phyloP scores from a whole-genome alignment of 2,888 invertebrate species.

The Phortica okadai region DNA sequence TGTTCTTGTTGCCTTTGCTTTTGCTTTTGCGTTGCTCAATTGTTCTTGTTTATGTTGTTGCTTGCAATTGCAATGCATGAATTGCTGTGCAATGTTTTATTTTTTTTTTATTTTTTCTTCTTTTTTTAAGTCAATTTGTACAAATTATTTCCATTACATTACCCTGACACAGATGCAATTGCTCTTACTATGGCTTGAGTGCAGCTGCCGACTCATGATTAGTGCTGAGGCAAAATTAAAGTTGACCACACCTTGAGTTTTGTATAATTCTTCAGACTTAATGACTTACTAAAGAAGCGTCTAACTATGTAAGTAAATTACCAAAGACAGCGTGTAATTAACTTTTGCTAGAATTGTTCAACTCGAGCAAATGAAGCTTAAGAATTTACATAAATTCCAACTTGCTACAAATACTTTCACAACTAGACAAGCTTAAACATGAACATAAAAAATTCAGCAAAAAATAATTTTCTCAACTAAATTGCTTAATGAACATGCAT shows the following conservation, averaged over 20 bases:
- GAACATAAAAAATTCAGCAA: too few species aligned
- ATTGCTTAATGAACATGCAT: too few species aligned
- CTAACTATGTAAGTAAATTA: too few species aligned
- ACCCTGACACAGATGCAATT: not conserved
- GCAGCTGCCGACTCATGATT: not conserved
- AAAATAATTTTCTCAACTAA: too few species aligned
- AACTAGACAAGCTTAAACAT: too few species aligned
- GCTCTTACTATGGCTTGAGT: not conserved
- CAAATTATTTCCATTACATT: constrained; percentile 35
- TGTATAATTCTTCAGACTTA: too few species aligned
- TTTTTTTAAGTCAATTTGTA: constrained; percentile 30
- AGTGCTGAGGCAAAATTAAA: not conserved
- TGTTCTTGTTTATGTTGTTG: not conserved
- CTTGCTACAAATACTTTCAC: too few species aligned
- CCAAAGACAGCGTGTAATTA: too few species aligned
- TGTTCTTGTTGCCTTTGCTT: not conserved
- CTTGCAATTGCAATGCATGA: constrained; percentile 10
- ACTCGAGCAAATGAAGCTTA: too few species aligned
- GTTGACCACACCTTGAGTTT: not conserved
- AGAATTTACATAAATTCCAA: not conserved
- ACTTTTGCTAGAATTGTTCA: too few species aligned
- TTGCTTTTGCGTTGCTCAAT: not conserved
- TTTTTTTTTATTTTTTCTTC: not conserved
- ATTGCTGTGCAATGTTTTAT: not conserved
- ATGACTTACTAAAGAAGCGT: too few species aligned